Evolutionary conservation across 1,140 invertebrate genomes (phyloP).

Genomic region (Drosophila eugracilis): DNA sequence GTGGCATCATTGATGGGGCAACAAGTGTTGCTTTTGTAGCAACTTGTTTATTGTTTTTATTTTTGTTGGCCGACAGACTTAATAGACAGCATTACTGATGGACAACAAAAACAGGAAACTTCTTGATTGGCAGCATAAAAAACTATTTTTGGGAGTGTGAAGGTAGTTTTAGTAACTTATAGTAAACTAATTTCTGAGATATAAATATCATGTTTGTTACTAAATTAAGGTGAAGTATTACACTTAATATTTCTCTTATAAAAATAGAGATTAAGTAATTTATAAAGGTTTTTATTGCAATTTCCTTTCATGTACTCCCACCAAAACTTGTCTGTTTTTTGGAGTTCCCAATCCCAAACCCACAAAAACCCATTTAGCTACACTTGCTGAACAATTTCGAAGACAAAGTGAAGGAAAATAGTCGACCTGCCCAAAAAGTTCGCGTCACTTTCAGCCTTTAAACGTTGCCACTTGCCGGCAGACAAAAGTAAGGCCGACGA

Average conservation of each 20-base stretch:
- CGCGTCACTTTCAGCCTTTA: slow-evolving; percentile 24
- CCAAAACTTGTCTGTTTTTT: no score
- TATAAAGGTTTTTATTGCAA: no score
- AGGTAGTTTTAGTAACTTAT: neutral
- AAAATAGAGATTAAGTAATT: no score
- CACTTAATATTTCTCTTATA: no score
- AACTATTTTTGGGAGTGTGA: neutral
- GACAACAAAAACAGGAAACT: slow-evolving; percentile 1
- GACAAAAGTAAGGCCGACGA: slow-evolving; percentile 11
- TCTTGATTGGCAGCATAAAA: neutral
- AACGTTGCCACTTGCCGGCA: slow-evolving; percentile 6
- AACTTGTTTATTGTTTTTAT: slow-evolving; percentile 40
- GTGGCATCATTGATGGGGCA: slow-evolving; percentile 41
- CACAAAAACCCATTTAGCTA: neutral
- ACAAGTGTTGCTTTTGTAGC: slow-evolving; percentile 49
- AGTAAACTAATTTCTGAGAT: neutral
- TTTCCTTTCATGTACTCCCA: no score
- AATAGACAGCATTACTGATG: slow-evolving; percentile 23
- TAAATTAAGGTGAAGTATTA: no score
- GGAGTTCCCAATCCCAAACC: neutral
- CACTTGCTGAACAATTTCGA: neutral
- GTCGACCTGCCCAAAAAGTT: slow-evolving; percentile 25
- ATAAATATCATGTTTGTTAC: neutral
- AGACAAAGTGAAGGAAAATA: slow-evolving; percentile 6
- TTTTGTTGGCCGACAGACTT: slow-evolving; percentile 8